A percentile compares a stretch with the other conserved stretches of the same genome.
Evolutionary conservation across 2,888 invertebrate genomes (phyloP).

Genomic region (Dysmachus trigonus): DNA sequence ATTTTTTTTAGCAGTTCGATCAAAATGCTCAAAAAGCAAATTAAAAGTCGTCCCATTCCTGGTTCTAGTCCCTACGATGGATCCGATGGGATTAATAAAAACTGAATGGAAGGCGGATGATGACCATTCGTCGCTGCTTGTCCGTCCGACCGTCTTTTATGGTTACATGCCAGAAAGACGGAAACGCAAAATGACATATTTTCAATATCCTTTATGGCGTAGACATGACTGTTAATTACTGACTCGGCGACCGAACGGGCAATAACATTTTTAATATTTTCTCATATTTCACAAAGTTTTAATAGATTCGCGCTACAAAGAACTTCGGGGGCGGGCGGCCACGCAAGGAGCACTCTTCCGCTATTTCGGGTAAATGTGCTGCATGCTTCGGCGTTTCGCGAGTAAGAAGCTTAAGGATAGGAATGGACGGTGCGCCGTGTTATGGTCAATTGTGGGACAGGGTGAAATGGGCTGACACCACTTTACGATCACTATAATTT

Average conservation of each 20-base stretch:
- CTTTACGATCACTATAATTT: neutral
- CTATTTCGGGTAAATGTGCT: neutral
- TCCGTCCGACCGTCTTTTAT: neutral
- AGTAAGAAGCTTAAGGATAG: neutral
- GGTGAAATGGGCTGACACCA: neutral
- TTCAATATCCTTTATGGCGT: slow-evolving; percentile 3
- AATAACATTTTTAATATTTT: slow-evolving; percentile 6
- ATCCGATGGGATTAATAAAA: slow-evolving; percentile 19
- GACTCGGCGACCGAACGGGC: neutral
- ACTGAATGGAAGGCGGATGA: neutral
- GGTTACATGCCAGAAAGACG: neutral
- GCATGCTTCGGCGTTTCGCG: neutral
- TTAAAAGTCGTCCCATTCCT: neutral
- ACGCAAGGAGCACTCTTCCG: neutral
- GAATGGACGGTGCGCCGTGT: neutral
- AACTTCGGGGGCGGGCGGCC: neutral
- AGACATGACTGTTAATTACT: slow-evolving; percentile 15
- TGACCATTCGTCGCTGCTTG: neutral
- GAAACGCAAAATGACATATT: slow-evolving; percentile 19
- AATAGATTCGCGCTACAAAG: neutral
- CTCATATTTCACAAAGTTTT: neutral
- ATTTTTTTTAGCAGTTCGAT: neutral
- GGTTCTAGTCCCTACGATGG: neutral
- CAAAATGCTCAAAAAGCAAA: neutral
- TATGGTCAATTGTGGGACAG: neutral